A percentile compares a stretch with the other conserved stretches of the same genome.
Conservation (phyloP, 1,140 invertebrate species). For the Limonius californicus region DNA sequence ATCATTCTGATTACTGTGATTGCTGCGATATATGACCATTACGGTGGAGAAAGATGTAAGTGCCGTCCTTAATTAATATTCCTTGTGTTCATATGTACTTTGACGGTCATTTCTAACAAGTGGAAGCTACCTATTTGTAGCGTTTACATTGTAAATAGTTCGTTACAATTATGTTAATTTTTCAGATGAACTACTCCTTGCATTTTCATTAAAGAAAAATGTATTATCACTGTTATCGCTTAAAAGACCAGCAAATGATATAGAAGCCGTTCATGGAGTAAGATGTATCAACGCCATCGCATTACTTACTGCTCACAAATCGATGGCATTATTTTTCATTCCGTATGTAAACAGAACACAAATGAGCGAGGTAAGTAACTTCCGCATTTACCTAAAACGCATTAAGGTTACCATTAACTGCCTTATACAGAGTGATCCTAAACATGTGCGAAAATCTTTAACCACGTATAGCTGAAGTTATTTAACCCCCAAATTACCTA, state of each 20-base stretch:
- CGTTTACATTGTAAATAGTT: no score
- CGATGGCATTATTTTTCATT: constrained; percentile 68
- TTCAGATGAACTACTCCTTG: constrained; percentile 48
- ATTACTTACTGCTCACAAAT: constrained; percentile 66
- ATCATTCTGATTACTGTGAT: constrained; percentile 31
- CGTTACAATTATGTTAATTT: no score
- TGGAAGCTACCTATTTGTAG: no score
- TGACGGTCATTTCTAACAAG: no score
- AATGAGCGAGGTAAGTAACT: constrained; percentile 58
- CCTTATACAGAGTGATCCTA: no score
- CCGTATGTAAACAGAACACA: constrained; percentile 65
- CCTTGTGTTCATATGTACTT: no score
- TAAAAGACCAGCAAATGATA: constrained; percentile 50
- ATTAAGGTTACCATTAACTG: no score
- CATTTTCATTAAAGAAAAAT: constrained; percentile 67
- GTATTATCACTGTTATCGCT: constrained; percentile 53
- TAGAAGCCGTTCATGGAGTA: constrained; percentile 64
- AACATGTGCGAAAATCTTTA: no score
- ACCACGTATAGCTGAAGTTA: no score
- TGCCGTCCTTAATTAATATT: background rate
- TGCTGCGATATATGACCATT: constrained; percentile 38
- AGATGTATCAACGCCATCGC: constrained; percentile 64
- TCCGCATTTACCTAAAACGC: no score
- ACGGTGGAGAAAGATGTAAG: constrained; percentile 21
- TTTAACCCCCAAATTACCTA: no score